These are phyloP conservation scores for Xestobium rufovillosum DNA, from an alignment of 2,888 invertebrate species.

Conservation along the genomic window DNA sequence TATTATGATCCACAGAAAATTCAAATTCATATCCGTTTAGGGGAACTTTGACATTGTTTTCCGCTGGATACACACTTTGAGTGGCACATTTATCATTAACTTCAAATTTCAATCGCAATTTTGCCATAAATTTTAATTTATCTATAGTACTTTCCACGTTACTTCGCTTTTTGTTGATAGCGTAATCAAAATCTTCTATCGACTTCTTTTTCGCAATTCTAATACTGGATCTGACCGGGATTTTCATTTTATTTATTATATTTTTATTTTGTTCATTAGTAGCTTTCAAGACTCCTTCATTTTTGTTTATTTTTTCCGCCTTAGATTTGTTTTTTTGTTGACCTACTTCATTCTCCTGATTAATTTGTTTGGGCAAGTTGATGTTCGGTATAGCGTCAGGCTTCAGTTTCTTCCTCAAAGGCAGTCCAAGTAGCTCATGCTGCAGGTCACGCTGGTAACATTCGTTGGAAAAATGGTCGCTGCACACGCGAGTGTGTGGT, in stretches of 20 bases:
- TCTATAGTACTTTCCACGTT: conserved; percentile 26
- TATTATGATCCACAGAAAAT: too few relatives aligned
- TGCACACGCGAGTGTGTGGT: conserved; percentile 46
- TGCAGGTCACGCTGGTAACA: conserved; percentile 50
- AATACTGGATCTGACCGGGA: conserved; percentile 34
- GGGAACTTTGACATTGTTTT: too few relatives aligned
- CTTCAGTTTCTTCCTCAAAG: conserved; percentile 44
- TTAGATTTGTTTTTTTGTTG: conserved; percentile 17
- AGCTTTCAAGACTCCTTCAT: background rate
- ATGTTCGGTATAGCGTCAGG: conserved; percentile 43
- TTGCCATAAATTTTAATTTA: conserved; percentile 36
- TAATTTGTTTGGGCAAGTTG: conserved; percentile 25
- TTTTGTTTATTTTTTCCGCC: conserved; percentile 4
- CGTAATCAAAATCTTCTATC: conserved; percentile 30
- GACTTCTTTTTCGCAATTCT: conserved; percentile 36
- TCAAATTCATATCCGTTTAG: too few relatives aligned
- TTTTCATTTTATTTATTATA: too few relatives aligned
- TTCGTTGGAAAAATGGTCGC: conserved; percentile 46
- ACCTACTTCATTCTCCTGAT: conserved; percentile 7
- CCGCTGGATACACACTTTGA: too few relatives aligned
- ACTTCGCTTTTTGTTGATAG: conserved; percentile 27
- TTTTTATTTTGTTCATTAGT: background rate
- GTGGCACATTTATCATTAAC: conserved; percentile 14
- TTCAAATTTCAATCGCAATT: conserved; percentile 30
- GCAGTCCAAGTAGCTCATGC: conserved; percentile 49